Evolutionary conservation across 1,140 invertebrate genomes (phyloP).

Genomic region (Cyclargus thomasi): DNA sequence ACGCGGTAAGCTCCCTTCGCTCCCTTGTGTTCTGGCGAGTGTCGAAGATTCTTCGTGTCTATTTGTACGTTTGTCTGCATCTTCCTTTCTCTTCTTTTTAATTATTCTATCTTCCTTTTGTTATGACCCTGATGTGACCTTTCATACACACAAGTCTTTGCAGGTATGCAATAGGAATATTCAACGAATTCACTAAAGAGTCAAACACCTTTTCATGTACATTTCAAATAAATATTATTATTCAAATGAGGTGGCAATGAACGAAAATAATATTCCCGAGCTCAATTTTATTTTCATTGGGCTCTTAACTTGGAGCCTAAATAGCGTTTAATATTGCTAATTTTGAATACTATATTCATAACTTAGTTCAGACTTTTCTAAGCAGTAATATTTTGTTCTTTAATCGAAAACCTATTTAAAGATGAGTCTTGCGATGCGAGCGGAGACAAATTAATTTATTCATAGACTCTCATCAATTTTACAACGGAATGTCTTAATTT

Average conservation of each 20-base stretch:
- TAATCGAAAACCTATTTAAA: neutral
- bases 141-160: no score
- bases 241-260: neutral
- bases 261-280: neutral
- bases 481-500: neutral
- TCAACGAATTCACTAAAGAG: neutral
- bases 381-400: neutral
- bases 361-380: neutral
- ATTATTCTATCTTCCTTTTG: neutral
- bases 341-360: neutral
- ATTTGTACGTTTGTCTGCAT: conserved; percentile 83
- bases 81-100: conserved; percentile 25
- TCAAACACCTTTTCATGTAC: neutral
- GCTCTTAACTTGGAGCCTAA: neutral
- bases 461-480: neutral
- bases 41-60: conserved; percentile 77
- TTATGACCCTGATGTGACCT: no score
- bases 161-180: no score
- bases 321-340: neutral
- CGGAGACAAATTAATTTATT: neutral
- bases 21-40: conserved; percentile 73
- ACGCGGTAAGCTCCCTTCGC: conserved; percentile 57
- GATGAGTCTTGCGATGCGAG: neutral
- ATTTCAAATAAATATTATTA: neutral
- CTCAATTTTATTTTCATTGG: neutral